Evolutionary conservation across 2,113 vertebrate genomes (phyloP), one percentile per base, ranked within the genome.

Genomic region (Micronycteris hirsuta): DNA sequence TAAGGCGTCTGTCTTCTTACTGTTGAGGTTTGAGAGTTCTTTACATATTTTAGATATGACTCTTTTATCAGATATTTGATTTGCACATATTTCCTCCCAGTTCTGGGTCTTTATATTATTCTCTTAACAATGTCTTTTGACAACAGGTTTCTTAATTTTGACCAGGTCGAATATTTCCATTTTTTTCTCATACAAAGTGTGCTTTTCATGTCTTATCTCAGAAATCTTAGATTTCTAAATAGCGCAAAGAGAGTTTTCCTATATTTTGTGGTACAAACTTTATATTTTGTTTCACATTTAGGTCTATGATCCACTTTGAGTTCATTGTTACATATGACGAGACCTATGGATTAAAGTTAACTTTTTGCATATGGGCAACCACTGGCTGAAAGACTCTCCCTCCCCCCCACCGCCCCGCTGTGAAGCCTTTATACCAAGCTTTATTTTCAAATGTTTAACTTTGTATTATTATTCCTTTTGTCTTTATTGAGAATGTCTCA

Each of bases 361-460:
- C 24, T 71, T 61, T 68, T 74, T 74, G n/a, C n/a, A 80, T n/a
- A 31, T 38, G n/a, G n/a, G 80, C n/a, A 58, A 45, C 43, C 76
- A 87, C 33, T 20, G 36, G 41, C 2, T 86, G 9, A 65, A 74
- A 67, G 36, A 76, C 22, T 58, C 24, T 31, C 74, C 36, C 45
- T 77, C 36, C 20, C 43, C 11, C 38, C 56, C n/a, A n/a, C n/a
- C n/a, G n/a, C n/a, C n/a, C n/a, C n/a, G n/a, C n/a, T 52, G 31
- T 36, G 2, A 88, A 54, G 24, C 28, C 45, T 67, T 83, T 68
- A 88, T 1, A 36, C 14, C 49, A 93, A n/a, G 24, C 17, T 38
- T 92, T 91, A 91, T n/a, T 88, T 93, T 85, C 85, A 74, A 88
- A 76, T 47, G 56, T 36, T 81, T 88, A 49, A 20, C 2, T 84